phyloP scores from a whole-genome alignment of 2,888 invertebrate genomes.

The Salpingus planirostris region DNA sequence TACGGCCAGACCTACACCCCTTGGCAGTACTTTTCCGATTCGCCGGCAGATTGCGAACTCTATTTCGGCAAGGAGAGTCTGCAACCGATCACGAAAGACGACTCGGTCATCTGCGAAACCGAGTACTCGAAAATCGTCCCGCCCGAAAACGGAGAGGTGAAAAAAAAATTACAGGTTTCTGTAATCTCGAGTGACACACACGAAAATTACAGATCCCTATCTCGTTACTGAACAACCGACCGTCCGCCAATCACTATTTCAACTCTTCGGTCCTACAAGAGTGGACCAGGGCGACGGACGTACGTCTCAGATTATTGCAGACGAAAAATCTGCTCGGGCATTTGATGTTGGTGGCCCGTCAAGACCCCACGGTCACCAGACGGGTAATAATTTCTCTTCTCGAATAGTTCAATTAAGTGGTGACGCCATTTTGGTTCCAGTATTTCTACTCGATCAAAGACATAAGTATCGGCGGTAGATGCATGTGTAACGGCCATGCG shows the following conservation, averaged over 20 bases:
- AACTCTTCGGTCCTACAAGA: constrained; percentile 88
- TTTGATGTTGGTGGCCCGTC: constrained; percentile 90
- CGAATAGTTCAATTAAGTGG: no score
- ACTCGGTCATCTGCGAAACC: constrained; percentile 91
- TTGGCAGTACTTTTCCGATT: constrained; percentile 98
- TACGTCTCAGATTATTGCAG: constrained; percentile 79
- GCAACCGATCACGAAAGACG: constrained; percentile 73
- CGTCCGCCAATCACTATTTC: constrained; percentile 89
- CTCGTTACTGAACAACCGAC: constrained; percentile 83
- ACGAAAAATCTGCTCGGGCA: constrained; percentile 95
- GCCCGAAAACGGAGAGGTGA: constrained; percentile 93
- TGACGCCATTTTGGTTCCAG: no score
- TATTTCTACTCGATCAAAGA: constrained; percentile 99
- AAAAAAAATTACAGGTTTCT: no score
- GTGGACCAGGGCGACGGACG: constrained; percentile 96
- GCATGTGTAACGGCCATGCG: constrained; percentile 98
- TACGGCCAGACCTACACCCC: constrained; percentile 87
- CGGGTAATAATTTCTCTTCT: no score
- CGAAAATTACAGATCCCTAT: no score
- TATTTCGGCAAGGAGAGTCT: constrained; percentile 78
- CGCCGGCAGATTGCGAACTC: constrained; percentile 75
- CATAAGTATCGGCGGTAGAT: constrained; percentile 95
- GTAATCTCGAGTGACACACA: no score
- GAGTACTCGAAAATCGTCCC: constrained; percentile 94
- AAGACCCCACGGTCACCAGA: constrained; percentile 95